Evolutionary conservation across 2,113 vertebrate genomes (phyloP).

Genomic region (Cyrtonyx montezumae): DNA sequence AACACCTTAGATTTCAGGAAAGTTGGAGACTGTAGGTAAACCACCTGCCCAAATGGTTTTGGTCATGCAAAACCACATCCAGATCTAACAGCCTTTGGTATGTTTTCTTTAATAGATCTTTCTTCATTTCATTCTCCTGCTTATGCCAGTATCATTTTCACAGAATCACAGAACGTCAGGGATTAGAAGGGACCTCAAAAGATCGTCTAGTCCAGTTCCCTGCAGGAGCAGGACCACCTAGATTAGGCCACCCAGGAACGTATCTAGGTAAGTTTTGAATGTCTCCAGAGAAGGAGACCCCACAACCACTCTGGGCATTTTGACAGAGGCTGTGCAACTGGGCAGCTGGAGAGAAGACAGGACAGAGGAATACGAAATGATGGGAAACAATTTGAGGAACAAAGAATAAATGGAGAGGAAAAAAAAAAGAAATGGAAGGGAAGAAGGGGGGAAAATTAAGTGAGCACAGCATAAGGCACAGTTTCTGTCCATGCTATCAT

Average conservation of each 20-base stretch:
- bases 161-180: too few relatives aligned
- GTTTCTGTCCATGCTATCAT: neutral
- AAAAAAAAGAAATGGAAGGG: neutral
- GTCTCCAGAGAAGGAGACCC: too few relatives aligned
- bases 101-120: neutral
- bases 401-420: neutral
- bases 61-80: neutral
- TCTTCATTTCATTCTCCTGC: neutral
- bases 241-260: too few relatives aligned
- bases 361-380: neutral
- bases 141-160: neutral
- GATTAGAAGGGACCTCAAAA: too few relatives aligned
- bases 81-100: neutral
- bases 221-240: too few relatives aligned
- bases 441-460: neutral
- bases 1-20: neutral
- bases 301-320: neutral
- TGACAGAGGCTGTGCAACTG: neutral
- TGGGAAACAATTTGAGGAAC: neutral
- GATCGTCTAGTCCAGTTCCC: too few relatives aligned
- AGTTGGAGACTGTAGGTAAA: neutral
- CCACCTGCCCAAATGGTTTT: neutral
- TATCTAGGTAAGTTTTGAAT: too few relatives aligned
- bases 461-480: neutral
- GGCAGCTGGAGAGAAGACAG: neutral